Conservation (phyloP, 2,113 vertebrate genomes). For the Platanista minor region DNA sequence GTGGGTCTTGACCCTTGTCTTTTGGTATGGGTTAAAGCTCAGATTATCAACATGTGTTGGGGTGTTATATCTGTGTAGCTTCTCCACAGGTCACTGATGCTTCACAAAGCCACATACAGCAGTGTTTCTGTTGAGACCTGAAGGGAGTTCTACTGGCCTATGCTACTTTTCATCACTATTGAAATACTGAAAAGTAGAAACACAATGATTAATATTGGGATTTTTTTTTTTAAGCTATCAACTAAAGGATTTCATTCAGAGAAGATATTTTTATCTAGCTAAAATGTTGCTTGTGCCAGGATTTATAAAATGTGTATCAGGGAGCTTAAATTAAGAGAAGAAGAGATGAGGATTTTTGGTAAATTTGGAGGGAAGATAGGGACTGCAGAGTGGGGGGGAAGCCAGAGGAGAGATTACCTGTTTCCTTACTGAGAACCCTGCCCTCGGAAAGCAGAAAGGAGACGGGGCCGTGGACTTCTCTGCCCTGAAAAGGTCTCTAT, state of each 20-base stretch:
- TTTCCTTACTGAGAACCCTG: neutral
- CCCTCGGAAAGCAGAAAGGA: neutral
- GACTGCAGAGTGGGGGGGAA: neutral
- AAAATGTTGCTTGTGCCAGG: neutral
- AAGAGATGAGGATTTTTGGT: neutral
- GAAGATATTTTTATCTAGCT: neutral
- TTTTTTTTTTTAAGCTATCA: neutral
- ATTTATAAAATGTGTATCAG: neutral
- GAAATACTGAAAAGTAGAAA: neutral
- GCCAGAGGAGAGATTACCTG: neutral
- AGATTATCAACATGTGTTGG: neutral
- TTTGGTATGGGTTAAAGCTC: slow-evolving; percentile 30
- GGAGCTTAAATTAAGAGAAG: neutral
- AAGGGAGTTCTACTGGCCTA: neutral
- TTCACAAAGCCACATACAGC: neutral
- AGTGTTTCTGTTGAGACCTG: neutral
- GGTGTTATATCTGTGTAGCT: neutral
- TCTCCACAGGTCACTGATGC: neutral
- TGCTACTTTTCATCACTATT: neutral
- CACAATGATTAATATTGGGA: neutral
- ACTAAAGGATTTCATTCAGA: neutral
- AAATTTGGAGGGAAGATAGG: neutral
- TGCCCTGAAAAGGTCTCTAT: neutral
- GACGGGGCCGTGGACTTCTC: neutral
- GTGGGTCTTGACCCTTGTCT: neutral